Evolutionary conservation across 2,113 vertebrate species (phyloP).

Genomic region (Theristicus caerulescens): DNA sequence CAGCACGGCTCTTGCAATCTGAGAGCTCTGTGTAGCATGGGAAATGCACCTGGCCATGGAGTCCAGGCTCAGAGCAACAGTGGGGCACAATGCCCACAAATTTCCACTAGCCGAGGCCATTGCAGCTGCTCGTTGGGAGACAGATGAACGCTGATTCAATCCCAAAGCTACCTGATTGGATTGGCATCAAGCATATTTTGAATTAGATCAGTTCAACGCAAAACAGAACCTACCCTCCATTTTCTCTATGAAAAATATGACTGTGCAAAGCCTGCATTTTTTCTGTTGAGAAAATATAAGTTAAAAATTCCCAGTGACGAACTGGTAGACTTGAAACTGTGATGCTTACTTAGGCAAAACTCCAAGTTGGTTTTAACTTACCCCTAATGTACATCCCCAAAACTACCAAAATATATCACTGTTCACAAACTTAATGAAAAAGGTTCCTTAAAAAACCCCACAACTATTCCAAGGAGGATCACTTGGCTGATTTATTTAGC

Average conservation of each 20-base stretch:
- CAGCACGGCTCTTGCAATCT: background rate
- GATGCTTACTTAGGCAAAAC: background rate
- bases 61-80: background rate
- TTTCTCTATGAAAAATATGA: background rate
- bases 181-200: background rate
- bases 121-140: background rate
- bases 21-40: background rate
- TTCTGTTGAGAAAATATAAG: background rate
- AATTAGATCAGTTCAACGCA: background rate
- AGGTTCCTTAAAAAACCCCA: background rate
- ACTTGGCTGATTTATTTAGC: background rate
- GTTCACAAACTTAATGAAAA: background rate
- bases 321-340: background rate
- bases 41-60: background rate
- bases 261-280: background rate
- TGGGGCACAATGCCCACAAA: background rate
- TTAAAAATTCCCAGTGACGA: background rate
- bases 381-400: background rate
- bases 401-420: constrained; percentile 11
- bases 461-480: constrained; percentile 8
- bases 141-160: background rate
- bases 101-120: background rate
- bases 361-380: background rate
- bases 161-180: background rate
- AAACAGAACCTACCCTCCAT: background rate